These are phyloP conservation scores for Vanessa tameamea DNA, from an alignment of 1,140 invertebrate species.

Conservation along the genomic window DNA sequence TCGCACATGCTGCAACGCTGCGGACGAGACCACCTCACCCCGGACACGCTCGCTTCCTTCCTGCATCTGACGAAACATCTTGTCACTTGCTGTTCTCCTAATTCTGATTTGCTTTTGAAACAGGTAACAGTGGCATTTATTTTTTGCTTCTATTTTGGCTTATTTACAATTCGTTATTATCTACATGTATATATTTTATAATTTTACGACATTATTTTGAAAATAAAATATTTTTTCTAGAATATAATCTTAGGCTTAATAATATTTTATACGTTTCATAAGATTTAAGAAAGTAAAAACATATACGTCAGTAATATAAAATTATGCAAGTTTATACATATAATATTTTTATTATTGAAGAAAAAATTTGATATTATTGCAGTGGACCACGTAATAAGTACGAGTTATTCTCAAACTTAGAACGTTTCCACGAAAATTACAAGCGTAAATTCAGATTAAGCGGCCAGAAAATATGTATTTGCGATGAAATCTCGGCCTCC, in stretches of 20 bases:
- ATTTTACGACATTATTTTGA: too few relatives aligned
- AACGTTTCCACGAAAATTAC: constrained; percentile 34
- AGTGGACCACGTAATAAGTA: neutral
- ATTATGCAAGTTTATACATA: neutral
- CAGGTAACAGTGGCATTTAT: constrained; percentile 83
- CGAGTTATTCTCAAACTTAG: constrained; percentile 10
- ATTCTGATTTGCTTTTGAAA: constrained; percentile 96
- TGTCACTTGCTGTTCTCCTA: constrained; percentile 94
- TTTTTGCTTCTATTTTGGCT: neutral
- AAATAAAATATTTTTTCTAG: too few relatives aligned
- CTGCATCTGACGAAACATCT: constrained; percentile 97
- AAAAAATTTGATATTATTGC: neutral
- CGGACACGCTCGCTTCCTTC: constrained; percentile 95
- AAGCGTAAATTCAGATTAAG: constrained; percentile 46
- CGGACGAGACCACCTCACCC: constrained; percentile 95
- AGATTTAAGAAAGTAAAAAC: too few relatives aligned
- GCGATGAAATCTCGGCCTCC: constrained; percentile 44
- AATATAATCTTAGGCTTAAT: too few relatives aligned
- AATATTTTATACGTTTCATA: too few relatives aligned
- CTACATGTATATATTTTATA: too few relatives aligned
- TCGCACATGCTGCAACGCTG: constrained; percentile 97
- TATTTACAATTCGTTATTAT: neutral
- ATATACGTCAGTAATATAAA: neutral
- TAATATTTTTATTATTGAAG: neutral
- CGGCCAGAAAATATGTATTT: constrained; percentile 45